phyloP scores from a whole-genome alignment of 2,113 vertebrate genomes.

The Abramis brama region DNA sequence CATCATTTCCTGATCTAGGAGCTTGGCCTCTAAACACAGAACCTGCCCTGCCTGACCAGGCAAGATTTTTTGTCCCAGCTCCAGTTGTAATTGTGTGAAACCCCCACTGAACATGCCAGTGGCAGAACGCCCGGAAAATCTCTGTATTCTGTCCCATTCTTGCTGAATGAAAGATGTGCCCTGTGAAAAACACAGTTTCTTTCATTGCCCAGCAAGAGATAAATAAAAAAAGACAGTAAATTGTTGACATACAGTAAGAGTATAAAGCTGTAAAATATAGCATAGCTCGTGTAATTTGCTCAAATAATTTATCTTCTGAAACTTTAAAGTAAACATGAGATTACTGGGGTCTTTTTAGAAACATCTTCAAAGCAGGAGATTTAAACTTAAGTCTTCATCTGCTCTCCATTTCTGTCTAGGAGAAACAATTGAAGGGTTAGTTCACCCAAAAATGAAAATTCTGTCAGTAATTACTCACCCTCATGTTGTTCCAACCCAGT shows the following conservation, averaged over 20 bases:
- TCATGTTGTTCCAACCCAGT: no score
- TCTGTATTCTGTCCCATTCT: constrained; percentile 28
- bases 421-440: not conserved
- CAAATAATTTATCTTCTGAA: not conserved
- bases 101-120: constrained; percentile 46
- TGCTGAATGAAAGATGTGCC: constrained; percentile 11
- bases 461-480: no score
- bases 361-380: not conserved
- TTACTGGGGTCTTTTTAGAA: not conserved
- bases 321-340: not conserved
- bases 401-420: not conserved
- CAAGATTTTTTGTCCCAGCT: constrained; percentile 6
- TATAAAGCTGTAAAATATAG: not conserved
- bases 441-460: no score
- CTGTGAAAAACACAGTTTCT: constrained; percentile 21
- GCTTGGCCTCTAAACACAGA: constrained; percentile 19
- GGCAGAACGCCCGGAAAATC: constrained; percentile 44
- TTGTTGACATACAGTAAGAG: not conserved
- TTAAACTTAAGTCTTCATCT: not conserved
- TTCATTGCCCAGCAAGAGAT: not conserved
- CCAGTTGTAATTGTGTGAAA: constrained; percentile 30
- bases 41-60: not conserved
- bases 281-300: not conserved
- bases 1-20: constrained; percentile 51
- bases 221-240: not conserved